Evolutionary conservation across 2,797 vertebrate species (phyloP), one percentile per base, ranked within the genome.

Genomic region (Sternotherus odoratus): DNA sequence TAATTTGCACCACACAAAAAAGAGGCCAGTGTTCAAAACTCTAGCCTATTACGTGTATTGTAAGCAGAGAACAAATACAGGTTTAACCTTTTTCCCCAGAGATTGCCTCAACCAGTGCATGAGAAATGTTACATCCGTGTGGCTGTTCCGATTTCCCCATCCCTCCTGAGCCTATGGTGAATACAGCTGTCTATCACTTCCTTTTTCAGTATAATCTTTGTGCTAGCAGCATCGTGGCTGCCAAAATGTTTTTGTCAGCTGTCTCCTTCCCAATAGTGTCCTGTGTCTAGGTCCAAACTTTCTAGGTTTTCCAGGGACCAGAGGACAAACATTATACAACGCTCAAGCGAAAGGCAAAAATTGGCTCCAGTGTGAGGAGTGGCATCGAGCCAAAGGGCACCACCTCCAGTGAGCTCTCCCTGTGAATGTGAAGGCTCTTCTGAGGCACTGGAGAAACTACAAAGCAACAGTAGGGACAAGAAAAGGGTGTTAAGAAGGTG

Each of bases 121-220:
- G 24, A 48, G 91, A 56, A 92, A 91, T 87, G 81, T 84, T 79
- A 43, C 46, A 48, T 15, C 43, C 7, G 69, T 81, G 5, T 82
- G 72, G 28, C 85, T 56, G 91, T 94, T 88, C 57, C 77, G 11
- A 17, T n/a, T 88, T 84, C 60, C 79, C 69, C 93, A 91, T 80
- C 19, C 36, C 43, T 92, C 33, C 23, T 89, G 43, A 91, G 88
- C 46, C 43, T 60, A 51, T 78, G 0, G 0, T 80, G 80, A 94
- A 60, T 82, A 48, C 33, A 87, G 78, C 85, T 91, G 91, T 82
- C 81, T 92, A 5, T 94, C 28, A 21, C 21, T 79, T 94, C 24
- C 48, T 87, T 83, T 83, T 82, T 75, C 46, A 82, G 80, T 12
- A 36, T n/a, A 39, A 17, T 78, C 86, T 21, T 87, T 8, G 69